Conservation (phyloP, 2,113 vertebrate genomes). For the Eubucco bourcierii region DNA sequence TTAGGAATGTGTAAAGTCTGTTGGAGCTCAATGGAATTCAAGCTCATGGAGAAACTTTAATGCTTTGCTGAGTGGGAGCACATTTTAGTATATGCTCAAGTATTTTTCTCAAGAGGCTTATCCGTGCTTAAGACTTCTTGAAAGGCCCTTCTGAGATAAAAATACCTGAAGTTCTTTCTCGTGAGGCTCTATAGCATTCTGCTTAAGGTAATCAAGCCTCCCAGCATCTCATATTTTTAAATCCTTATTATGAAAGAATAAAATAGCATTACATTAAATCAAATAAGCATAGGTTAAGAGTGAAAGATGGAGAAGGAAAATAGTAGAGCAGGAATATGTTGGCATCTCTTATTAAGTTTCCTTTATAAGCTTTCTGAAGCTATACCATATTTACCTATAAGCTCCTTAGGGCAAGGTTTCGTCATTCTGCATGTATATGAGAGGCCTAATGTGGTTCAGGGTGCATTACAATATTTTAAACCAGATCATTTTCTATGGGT, state of each 20-base stretch:
- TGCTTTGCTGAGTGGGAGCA: background rate
- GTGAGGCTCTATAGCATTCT: slow-evolving; percentile 5
- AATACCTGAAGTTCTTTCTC: slow-evolving; percentile 47
- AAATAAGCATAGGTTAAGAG: background rate
- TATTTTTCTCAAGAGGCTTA: slow-evolving; percentile 37
- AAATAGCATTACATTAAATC: background rate
- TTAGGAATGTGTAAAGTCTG: background rate
- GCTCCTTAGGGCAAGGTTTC: background rate
- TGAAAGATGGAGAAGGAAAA: background rate
- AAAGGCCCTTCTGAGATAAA: slow-evolving; percentile 52
- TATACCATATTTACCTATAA: background rate
- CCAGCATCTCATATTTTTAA: background rate
- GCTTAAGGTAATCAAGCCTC: slow-evolving; percentile 6
- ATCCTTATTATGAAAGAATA: background rate
- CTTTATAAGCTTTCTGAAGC: background rate
- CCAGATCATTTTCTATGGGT: background rate
- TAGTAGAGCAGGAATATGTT: background rate
- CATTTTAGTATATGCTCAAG: slow-evolving; percentile 1
- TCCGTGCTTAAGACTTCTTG: background rate
- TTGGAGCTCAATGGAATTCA: background rate
- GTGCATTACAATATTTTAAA: background rate
- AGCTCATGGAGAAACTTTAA: background rate
- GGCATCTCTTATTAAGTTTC: background rate
- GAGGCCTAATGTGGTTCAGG: background rate
- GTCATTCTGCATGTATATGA: background rate